Evolutionary conservation across 2,888 invertebrate genomes (phyloP).

Genomic region (Meteorus cinctellus): DNA sequence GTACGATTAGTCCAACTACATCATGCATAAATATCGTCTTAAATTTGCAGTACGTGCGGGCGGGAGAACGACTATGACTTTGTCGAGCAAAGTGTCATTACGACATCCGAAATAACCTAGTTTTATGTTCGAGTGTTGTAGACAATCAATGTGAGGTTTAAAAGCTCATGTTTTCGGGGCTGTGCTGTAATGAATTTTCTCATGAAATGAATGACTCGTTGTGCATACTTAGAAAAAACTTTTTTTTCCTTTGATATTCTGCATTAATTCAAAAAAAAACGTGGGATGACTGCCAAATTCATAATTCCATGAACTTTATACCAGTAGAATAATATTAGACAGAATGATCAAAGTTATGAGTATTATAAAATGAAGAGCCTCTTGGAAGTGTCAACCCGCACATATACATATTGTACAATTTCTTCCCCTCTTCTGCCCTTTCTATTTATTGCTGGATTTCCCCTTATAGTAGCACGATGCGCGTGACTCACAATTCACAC

Average conservation of each 20-base stretch:
- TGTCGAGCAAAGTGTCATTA: not conserved
- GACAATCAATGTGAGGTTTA: too few species aligned
- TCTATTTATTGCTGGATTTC: conserved; percentile 34
- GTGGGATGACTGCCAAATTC: not conserved
- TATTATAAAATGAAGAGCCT: conserved; percentile 4
- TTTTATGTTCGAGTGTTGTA: too few species aligned
- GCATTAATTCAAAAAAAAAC: not conserved
- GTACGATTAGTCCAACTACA: not conserved
- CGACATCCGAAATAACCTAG: not conserved
- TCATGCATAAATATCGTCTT: not conserved
- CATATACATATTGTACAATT: not conserved
- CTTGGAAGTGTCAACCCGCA: conserved; percentile 30
- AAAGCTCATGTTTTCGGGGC: too few species aligned
- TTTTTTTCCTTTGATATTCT: not conserved
- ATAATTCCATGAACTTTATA: not conserved
- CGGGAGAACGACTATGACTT: not conserved
- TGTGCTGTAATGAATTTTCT: not conserved
- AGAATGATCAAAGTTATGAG: conserved; percentile 9
- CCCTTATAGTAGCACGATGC: conserved; percentile 1
- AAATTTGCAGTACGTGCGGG: not conserved
- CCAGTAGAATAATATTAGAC: conserved; percentile 20
- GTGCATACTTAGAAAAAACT: not conserved
- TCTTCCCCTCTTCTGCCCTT: conserved; percentile 27
- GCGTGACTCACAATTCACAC: conserved; percentile 18
- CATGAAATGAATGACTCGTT: not conserved